Evolutionary conservation across 1,140 invertebrate species (phyloP), one percentile per base, ranked within the genome.

Genomic region (Pogonomyrmex barbatus): DNA sequence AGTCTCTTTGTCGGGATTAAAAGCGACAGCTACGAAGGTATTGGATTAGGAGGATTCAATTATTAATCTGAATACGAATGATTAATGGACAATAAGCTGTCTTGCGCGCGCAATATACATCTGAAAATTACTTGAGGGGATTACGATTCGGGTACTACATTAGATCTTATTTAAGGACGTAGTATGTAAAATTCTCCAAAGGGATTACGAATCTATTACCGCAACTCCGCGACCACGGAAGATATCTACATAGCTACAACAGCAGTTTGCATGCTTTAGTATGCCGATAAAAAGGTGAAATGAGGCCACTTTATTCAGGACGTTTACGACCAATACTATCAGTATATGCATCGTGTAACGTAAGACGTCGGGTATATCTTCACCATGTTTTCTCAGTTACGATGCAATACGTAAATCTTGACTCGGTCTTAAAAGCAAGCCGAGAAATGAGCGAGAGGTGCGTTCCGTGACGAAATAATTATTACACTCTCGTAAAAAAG

Each of bases 311-410:
- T 68, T 79, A 68, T 47, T 12, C 50, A 50, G 17, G 50, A 77
- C 77, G 45, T 85, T 85, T 85, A 85, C 63, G 76, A 68, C 39
- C 76, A 79, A 85, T 81, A 82, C n/a, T 79, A 81, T 82, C 77
- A 47, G 76, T 70, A 79, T 85, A 67, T 45, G 62, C 63, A 30
- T 2, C 52, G 50, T 81, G 24, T 45, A 63, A 54, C 12, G 52
- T 47, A 85, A 45, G 75, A 58, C 84, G 30, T 68, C 24, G 17
- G 17, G 4, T 4, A 39, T 85, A 85, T 60, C 33, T 67, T 56
- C 33, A 52, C 4, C 36, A 30, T 68, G 60, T 85, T 81, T 81
- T 47, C 30, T 39, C 47, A 56, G 39, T 77, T 6, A 45, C 76
- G 45, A 50, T 58, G 52, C 17, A 36, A 42, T 33, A n/a, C 42